These are phyloP conservation scores for Volucella zonaria DNA, from an alignment of 2,888 invertebrate genomes.

Conservation along the genomic window DNA sequence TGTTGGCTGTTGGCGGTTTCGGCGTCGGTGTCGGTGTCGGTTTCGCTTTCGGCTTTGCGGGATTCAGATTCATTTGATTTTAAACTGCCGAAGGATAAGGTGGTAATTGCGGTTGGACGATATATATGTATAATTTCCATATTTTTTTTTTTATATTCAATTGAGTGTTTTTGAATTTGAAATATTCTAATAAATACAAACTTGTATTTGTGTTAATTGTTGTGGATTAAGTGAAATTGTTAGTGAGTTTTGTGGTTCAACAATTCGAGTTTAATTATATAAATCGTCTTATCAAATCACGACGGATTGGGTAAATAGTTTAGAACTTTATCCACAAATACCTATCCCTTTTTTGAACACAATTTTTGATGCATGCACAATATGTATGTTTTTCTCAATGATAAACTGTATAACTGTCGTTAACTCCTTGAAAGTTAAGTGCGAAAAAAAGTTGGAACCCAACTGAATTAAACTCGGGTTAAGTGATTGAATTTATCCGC, in stretches of 20 bases:
- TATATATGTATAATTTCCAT: no score
- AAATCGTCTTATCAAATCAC: no score
- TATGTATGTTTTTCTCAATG: neutral
- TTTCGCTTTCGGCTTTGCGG: constrained; percentile 59
- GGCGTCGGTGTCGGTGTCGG: constrained; percentile 41
- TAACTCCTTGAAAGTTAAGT: constrained; percentile 1
- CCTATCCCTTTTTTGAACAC: no score
- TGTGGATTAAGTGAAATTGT: neutral
- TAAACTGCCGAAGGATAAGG: constrained; percentile 82
- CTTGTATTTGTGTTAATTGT: neutral
- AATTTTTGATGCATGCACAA: no score
- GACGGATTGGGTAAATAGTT: no score
- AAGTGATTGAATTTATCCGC: constrained; percentile 61
- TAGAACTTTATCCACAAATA: no score
- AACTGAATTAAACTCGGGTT: constrained; percentile 42
- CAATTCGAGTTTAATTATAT: no score
- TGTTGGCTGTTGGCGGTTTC: constrained; percentile 58
- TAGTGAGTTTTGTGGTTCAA: neutral
- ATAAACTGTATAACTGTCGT: neutral
- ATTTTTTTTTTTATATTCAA: no score
- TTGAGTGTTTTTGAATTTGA: no score
- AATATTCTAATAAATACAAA: neutral
- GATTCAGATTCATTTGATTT: constrained; percentile 82
- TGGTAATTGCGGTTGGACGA: constrained; percentile 49
- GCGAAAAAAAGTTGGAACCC: constrained; percentile 1